Percentiles rank a stretch among this genome's conserved stretches.
Evolutionary conservation across 2,797 vertebrate genomes (phyloP).

Genomic region (Lemur catta): DNA sequence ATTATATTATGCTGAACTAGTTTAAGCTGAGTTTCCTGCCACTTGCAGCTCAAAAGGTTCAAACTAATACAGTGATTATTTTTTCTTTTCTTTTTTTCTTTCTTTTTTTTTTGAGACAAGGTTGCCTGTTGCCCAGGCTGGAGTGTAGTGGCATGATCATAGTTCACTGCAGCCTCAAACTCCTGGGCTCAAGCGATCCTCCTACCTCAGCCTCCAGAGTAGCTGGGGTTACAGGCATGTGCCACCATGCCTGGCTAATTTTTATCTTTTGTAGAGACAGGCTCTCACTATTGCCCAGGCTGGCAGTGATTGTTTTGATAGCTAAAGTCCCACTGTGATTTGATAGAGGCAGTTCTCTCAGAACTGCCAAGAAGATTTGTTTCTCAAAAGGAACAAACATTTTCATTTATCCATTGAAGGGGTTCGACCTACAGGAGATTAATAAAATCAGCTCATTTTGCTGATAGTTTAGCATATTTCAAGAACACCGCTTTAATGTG

Average conservation of each 20-base stretch:
- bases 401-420: neutral
- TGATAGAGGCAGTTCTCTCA: neutral
- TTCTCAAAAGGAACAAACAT: conserved; percentile 3
- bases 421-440: neutral
- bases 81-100: accelerated
- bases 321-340: neutral
- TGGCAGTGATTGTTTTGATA: neutral
- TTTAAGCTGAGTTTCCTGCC: conserved; percentile 7
- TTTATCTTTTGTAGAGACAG: too few species aligned
- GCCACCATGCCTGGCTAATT: too few species aligned
- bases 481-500: neutral
- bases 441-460: neutral
- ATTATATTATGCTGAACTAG: neutral
- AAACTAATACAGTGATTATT: neutral
- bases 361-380: neutral
- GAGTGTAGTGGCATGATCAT: too few species aligned
- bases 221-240: too few species aligned
- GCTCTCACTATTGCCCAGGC: too few species aligned
- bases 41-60: neutral
- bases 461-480: neutral
- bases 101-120: too few species aligned
- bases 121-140: too few species aligned
- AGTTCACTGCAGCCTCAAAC: too few species aligned
- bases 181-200: too few species aligned
- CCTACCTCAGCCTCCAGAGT: too few species aligned